These are phyloP conservation scores for Ips typographus DNA, from an alignment of 1,140 invertebrate species.

Conservation along the genomic window DNA sequence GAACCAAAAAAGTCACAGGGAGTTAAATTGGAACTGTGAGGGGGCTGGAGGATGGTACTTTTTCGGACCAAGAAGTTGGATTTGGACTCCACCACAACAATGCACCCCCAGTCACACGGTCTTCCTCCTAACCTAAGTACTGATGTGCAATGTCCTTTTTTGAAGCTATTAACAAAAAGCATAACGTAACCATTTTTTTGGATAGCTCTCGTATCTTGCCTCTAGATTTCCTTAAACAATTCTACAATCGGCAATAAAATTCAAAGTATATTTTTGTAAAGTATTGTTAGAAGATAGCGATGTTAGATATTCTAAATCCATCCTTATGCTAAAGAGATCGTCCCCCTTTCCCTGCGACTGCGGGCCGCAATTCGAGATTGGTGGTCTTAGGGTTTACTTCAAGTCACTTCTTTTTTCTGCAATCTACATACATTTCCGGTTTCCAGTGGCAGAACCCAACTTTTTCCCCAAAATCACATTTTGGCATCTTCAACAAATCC, in stretches of 20 bases:
- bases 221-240: conserved; percentile 10
- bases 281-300: no score
- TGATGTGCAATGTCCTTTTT: no score
- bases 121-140: no score
- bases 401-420: conserved; percentile 23
- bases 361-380: conserved; percentile 14
- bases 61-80: no score
- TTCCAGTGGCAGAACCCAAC: background rate
- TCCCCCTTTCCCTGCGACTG: background rate
- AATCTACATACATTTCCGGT: conserved; percentile 18
- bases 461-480: no score
- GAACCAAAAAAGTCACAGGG: no score
- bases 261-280: conserved; percentile 27
- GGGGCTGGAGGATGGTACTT: no score
- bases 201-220: background rate
- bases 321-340: background rate
- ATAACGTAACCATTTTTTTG: no score
- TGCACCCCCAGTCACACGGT: no score
- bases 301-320: background rate
- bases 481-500: background rate
- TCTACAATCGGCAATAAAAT: conserved; percentile 24
- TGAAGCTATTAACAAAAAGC: no score
- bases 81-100: no score
- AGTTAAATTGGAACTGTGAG: no score
- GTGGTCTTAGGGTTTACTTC: conserved; percentile 15